phyloP scores from a whole-genome alignment of 2,113 vertebrate genomes.

The Calidris pugnax region DNA sequence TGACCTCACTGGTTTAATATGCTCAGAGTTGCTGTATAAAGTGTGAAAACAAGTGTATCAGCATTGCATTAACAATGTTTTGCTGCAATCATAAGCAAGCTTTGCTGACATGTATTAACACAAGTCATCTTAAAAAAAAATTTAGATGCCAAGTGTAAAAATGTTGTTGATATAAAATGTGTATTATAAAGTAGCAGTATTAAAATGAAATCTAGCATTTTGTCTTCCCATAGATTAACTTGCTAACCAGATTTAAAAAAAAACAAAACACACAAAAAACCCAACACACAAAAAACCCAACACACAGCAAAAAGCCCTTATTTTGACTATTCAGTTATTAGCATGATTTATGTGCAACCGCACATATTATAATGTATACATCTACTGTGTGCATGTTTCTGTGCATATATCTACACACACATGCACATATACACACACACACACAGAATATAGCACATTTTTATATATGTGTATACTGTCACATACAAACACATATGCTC shows the following conservation, averaged over 20 bases:
- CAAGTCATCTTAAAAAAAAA: neutral
- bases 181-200: neutral
- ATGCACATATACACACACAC: neutral
- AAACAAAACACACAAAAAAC: too few relatives aligned
- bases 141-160: neutral
- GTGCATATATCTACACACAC: neutral
- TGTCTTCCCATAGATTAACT: neutral
- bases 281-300: neutral
- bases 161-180: neutral
- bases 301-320: neutral
- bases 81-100: neutral
- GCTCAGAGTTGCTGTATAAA: constrained; percentile 29
- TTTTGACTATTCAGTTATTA: neutral
- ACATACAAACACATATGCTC: constrained; percentile 39
- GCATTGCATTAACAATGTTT: constrained; percentile 20
- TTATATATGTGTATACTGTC: neutral
- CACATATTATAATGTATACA: neutral
- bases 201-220: neutral
- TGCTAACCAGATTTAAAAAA: neutral
- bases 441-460: neutral
- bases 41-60: constrained; percentile 36
- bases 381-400: neutral
- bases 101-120: constrained; percentile 8
- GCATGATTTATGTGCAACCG: neutral
- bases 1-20: constrained; percentile 31